A percentile compares a stretch with the other conserved stretches of the same genome.
Conservation (phyloP, 1,140 invertebrate species). For the Spodoptera frugiperda region DNA sequence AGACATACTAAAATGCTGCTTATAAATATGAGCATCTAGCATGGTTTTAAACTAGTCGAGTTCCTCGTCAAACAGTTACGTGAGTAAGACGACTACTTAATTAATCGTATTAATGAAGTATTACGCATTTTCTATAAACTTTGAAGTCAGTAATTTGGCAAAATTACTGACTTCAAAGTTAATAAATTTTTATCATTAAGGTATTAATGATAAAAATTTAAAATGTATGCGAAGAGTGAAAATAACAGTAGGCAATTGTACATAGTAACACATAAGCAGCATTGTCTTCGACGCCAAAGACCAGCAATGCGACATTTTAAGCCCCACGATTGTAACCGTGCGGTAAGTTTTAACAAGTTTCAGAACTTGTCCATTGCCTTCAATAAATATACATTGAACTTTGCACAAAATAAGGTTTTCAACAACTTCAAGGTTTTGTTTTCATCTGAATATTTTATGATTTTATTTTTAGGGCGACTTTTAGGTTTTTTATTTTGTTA, state of each 20-base stretch:
- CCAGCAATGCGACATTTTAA: constrained; percentile 28
- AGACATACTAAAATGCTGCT: too few species aligned
- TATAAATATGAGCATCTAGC: too few species aligned
- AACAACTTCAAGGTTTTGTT: neutral
- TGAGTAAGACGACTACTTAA: too few species aligned
- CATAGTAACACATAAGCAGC: neutral
- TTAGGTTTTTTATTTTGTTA: neutral
- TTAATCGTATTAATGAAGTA: too few species aligned
- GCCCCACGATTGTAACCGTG: constrained; percentile 1
- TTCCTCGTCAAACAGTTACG: too few species aligned
- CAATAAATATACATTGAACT: constrained; percentile 24
- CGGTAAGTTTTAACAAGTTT: constrained; percentile 30
- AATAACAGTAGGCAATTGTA: neutral
- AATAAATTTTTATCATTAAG: too few species aligned
- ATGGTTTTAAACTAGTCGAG: too few species aligned
- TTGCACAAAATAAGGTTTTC: neutral
- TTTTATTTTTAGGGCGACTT: neutral
- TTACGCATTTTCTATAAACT: too few species aligned
- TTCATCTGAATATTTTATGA: neutral
- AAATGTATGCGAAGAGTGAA: too few species aligned
- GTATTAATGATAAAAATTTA: too few species aligned
- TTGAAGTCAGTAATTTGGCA: too few species aligned
- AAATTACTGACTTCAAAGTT: too few species aligned
- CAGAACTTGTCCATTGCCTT: constrained; percentile 32
- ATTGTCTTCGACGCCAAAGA: constrained; percentile 20